phyloP scores from a whole-genome alignment of 2,797 vertebrate species.

The Anniella stebbinsi region DNA sequence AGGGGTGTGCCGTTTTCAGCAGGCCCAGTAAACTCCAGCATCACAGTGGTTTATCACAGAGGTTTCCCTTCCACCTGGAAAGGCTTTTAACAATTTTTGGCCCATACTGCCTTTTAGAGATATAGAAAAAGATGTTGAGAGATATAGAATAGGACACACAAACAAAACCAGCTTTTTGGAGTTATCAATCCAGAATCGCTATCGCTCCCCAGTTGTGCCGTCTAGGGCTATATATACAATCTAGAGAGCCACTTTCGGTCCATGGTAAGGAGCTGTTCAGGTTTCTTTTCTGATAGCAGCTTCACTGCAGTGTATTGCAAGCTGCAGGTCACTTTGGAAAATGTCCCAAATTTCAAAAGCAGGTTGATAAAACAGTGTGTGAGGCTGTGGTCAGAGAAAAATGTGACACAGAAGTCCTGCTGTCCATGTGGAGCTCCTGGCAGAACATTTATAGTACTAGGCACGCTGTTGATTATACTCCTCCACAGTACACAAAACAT shows the following conservation, averaged over 20 bases:
- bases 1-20: neutral
- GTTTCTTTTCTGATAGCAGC: neutral
- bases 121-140: slow-evolving; percentile 7
- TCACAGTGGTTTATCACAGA: slow-evolving; percentile 25
- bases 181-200: neutral
- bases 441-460: neutral
- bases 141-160: neutral
- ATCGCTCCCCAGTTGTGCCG: no score
- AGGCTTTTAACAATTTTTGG: neutral
- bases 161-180: neutral
- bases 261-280: neutral
- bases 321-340: neutral
- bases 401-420: neutral
- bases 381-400: neutral
- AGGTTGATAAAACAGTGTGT: neutral
- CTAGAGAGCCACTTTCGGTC: no score
- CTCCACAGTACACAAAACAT: neutral
- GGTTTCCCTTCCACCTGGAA: neutral
- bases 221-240: neutral
- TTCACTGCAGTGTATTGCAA: neutral
- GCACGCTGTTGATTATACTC: neutral
- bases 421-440: neutral
- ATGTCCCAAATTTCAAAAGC: neutral
- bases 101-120: slow-evolving; percentile 8
- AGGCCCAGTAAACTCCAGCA: slow-evolving; percentile 21